Evolutionary conservation across 1,140 invertebrate species (phyloP).

Genomic region (Drosophila triauraria): DNA sequence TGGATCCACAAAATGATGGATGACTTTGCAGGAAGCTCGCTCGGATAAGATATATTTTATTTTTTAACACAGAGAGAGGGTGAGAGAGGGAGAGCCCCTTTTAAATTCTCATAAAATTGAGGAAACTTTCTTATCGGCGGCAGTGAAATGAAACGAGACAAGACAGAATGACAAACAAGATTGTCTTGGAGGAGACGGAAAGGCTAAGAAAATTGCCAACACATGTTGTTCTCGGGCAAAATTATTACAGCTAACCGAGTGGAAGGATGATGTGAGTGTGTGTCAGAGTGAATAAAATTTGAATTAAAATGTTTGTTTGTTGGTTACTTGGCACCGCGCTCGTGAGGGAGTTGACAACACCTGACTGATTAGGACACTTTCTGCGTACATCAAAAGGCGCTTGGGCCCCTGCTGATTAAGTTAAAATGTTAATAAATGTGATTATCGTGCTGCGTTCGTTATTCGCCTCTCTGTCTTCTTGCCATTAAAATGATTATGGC

Average conservation of each 20-base stretch:
- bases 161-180: conserved; percentile 28
- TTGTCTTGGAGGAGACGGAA: conserved; percentile 3
- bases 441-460: conserved; percentile 58
- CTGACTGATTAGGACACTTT: conserved; percentile 44
- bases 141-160: conserved; percentile 50
- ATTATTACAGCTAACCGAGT: conserved; percentile 49
- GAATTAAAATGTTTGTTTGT: conserved; percentile 57
- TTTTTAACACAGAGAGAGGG: neutral
- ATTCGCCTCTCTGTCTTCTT: conserved; percentile 22
- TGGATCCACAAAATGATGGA: conserved; percentile 41
- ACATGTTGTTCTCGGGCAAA: conserved; percentile 29
- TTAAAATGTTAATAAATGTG: conserved; percentile 77
- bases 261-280: conserved; percentile 16
- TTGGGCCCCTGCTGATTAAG: conserved; percentile 60
- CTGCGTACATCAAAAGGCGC: conserved; percentile 42
- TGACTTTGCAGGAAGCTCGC: conserved; percentile 38
- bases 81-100: neutral
- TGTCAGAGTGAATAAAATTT: conserved; percentile 40
- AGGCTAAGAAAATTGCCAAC: conserved; percentile 18
- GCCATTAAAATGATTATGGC: conserved; percentile 76
- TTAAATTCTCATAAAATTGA: neutral
- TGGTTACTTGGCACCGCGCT: conserved; percentile 15
- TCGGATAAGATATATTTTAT: neutral
- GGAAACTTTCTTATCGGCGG: conserved; percentile 46
- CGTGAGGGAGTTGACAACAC: conserved; percentile 22